Evolutionary conservation across 2,113 vertebrate genomes (phyloP).

Genomic region (Pungitius pungitius): DNA sequence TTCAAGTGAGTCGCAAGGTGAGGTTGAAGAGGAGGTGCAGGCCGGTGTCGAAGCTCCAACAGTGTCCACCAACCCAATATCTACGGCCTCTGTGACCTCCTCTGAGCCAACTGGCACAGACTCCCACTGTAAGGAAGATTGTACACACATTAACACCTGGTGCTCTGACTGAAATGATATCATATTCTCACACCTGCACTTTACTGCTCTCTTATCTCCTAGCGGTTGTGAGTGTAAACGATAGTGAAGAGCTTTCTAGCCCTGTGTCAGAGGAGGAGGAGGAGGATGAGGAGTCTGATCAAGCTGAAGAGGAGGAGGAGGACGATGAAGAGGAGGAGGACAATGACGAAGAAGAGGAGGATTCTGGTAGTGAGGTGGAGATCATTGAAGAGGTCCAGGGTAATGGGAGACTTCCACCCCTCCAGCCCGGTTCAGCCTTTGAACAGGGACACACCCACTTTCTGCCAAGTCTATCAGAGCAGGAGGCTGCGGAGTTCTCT

Average conservation of each 20-base stretch:
- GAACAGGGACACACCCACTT: conserved; percentile 71
- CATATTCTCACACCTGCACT: neutral
- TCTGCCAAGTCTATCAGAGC: conserved; percentile 65
- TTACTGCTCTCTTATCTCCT: conserved; percentile 3
- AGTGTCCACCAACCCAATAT: conserved; percentile 59
- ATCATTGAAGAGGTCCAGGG: conserved; percentile 81
- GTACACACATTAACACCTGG: neutral
- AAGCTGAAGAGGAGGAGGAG: conserved; percentile 53
- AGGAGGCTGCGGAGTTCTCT: conserved; percentile 71
- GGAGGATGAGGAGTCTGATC: neutral
- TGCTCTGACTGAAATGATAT: neutral
- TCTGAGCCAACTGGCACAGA: conserved; percentile 75
- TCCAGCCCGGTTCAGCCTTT: conserved; percentile 45
- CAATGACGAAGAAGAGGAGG: conserved; percentile 55
- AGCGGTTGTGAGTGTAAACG: conserved; percentile 83
- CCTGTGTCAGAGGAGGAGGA: conserved; percentile 60
- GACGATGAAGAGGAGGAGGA: conserved; percentile 46
- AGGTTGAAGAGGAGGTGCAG: conserved; percentile 41
- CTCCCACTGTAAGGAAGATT: conserved; percentile 75
- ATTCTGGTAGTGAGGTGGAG: conserved; percentile 80
- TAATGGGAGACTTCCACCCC: conserved; percentile 65
- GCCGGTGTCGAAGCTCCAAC: conserved; percentile 28
- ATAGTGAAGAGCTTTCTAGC: conserved; percentile 80
- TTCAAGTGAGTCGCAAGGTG: conserved; percentile 60
- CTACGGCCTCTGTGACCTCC: conserved; percentile 63